Evolutionary conservation across 2,797 vertebrate genomes (phyloP).

Genomic region (Etheostoma nigrum): DNA sequence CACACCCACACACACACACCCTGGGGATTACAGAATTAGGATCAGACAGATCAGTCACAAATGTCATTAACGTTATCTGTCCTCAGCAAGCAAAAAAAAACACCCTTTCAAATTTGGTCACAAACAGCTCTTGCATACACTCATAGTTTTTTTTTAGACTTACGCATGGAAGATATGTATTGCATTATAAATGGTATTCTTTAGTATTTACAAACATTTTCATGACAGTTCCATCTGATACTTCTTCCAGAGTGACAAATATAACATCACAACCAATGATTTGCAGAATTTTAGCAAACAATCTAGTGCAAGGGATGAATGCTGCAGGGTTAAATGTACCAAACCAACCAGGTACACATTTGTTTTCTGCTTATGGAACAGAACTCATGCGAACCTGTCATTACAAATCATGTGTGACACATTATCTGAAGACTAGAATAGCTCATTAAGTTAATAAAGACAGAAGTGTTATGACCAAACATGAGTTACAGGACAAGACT

Average conservation of each 20-base stretch:
- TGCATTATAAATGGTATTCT: not conserved
- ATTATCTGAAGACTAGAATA: not conserved
- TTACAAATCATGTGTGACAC: not conserved
- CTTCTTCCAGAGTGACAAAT: not conserved
- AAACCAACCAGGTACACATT: not conserved
- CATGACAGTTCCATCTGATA: not conserved
- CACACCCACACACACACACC: no score
- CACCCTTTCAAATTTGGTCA: constrained; percentile 2
- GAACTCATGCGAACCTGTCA: not conserved
- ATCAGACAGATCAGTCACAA: constrained; percentile 68
- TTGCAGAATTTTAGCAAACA: no score
- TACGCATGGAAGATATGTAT: not conserved
- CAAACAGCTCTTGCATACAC: not conserved
- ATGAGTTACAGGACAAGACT: not conserved
- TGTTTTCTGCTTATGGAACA: no score
- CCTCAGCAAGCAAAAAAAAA: constrained; percentile 10
- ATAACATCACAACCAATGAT: not conserved
- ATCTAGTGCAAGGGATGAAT: no score
- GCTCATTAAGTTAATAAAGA: not conserved
- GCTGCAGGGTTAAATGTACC: not conserved
- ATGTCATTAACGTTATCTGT: constrained; percentile 49
- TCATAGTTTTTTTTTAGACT: not conserved
- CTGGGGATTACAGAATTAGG: constrained; percentile 67
- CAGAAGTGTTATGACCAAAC: not conserved
- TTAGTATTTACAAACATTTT: not conserved